Evolutionary conservation across 2,113 vertebrate genomes (phyloP), one percentile per base, ranked within the genome.

Genomic region (Syrmaticus mikado): DNA sequence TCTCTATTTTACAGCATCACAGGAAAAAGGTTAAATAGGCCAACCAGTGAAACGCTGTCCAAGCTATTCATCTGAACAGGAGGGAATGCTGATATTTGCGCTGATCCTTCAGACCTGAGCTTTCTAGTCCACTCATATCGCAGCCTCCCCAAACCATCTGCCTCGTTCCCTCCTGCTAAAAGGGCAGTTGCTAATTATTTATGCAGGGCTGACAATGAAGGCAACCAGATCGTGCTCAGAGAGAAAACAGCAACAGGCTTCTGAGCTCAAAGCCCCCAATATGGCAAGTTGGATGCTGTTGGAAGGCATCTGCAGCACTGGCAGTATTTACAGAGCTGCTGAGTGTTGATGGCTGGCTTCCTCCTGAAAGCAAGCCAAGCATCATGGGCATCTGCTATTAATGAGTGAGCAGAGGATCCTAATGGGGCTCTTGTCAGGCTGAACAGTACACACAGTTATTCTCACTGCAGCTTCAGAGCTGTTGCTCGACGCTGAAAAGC

Each of bases 301-400:
- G 67, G 91, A 78, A 94, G 67, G 83, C 84, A 94, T 87, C 89
- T 75, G 89, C 68, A 81, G 83, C 5, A 5, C 38, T 83, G 83
- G 78, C 43, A 71, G 92, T 64, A 48, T 83, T 57, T n/a, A 64
- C 85, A 90, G 91, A 87, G 93, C 85, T 86, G 74, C 60, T 84
- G 85, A 79, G 77, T 71, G 85, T 60, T 50, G 80, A 70, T 90
- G 95, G 90, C 89, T 93, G 81, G 30, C 41, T 89, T 92, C 92
- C 86, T 82, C 79, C 86, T 94, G 92, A 94, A 64, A 1, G 0
- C 1, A 6, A 85, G 86, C 85, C 92, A 94, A 90, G 43, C 80
- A 22, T 11, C 92, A 57, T 13, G 22, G 87, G 81, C 5, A 2
- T n/a, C 91, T 87, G 91, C 85, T 46, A 67, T 83, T 83, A 58